These are phyloP conservation scores for Gandaritis pyraliata DNA, from an alignment of 2,888 invertebrate genomes.

Conservation along the genomic window DNA sequence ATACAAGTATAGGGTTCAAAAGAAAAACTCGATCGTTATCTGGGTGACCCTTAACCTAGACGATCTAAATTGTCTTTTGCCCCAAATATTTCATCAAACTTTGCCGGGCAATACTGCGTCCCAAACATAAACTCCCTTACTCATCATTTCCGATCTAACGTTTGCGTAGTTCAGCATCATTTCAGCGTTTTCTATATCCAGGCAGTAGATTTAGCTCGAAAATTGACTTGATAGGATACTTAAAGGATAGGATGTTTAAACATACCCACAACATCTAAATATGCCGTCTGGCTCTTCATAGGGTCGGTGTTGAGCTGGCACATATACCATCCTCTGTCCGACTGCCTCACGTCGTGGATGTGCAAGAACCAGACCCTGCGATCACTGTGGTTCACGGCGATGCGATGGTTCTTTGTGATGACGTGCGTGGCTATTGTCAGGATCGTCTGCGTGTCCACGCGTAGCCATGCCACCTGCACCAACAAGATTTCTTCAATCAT, in stretches of 20 bases:
- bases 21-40: slow-evolving; percentile 13
- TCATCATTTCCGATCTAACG: background rate
- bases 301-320: slow-evolving; percentile 97
- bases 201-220: too few species aligned
- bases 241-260: background rate
- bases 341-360: slow-evolving; percentile 92
- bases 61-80: slow-evolving; percentile 16
- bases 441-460: slow-evolving; percentile 96
- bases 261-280: slow-evolving; percentile 94
- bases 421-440: slow-evolving; percentile 95
- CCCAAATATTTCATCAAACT: slow-evolving; percentile 17
- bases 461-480: slow-evolving; percentile 93
- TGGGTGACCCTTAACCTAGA: slow-evolving; percentile 18
- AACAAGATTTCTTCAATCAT: background rate
- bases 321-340: slow-evolving; percentile 96
- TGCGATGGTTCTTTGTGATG: slow-evolving; percentile 95
- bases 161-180: background rate
- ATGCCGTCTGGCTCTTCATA: slow-evolving; percentile 95
- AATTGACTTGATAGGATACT: too few species aligned
- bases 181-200: background rate
- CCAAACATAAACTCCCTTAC: background rate
- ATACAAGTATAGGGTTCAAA: slow-evolving; percentile 7
- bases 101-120: background rate
- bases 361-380: slow-evolving; percentile 94
- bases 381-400: slow-evolving; percentile 93